Base-by-base conservation (phyloP, 2,113 vertebrate species). In the Thalassoma bifasciatum region DNA sequence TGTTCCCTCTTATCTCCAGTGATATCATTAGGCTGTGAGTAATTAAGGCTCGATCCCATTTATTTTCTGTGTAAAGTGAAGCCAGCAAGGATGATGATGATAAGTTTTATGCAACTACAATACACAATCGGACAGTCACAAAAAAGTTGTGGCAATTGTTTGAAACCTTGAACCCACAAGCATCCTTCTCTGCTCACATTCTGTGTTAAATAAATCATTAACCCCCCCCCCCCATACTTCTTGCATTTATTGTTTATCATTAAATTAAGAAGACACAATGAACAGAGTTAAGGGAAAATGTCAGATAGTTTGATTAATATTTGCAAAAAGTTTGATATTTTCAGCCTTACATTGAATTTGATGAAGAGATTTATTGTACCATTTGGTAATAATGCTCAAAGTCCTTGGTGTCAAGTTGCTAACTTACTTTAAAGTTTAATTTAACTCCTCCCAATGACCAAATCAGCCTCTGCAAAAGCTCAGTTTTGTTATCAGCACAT, bases 11-110 rank as follows among this genome's bases (percentile, higher is more conserved):
- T 81, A 86, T 91, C 88, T 84, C 22, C 63, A 61, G 30, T 77
- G 77, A 79, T 86, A 82, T 82, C 75, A 80, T 78, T 89, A 81
- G 85, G 61, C 69, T 69, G 62, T 1, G 26, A 66, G 82, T 87
- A 78, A 86, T 89, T 88, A 73, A 61, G 51, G 73, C 76, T 56
- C 24, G n/a, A 68, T 77, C 74, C 40, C 50, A 12, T 53, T 60
- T 53, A 50, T 34, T 77, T 77, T 89, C 40, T 49, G 50, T 81
- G 64, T 84, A 80, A 90, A 79, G 65, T 79, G 50, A 58, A 77
- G 87, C 79, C 79, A 87, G 64, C 21, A n/a, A n/a, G n/a, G 16
- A 66, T 66, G 47, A 54, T 62, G 78, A 80, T 75, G 50, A 76
- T 79, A 51, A 80, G 86, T 72, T 77, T 76, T 26, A 65, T 8